phyloP scores from a whole-genome alignment of 2,888 invertebrate species.

The Elmis aenea region DNA sequence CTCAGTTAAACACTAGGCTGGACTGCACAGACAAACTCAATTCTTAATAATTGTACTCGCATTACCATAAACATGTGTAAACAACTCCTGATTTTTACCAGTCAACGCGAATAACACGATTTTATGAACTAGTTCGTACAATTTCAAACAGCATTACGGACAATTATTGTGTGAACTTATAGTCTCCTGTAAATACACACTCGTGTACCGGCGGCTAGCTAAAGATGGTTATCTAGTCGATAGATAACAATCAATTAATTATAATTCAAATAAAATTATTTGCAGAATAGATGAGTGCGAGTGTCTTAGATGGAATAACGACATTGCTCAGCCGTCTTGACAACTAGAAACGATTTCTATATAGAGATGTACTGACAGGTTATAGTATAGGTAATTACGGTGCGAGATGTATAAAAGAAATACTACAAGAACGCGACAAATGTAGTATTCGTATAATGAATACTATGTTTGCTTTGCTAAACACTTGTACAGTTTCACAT shows the following conservation, averaged over 20 bases:
- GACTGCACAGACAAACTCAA: background rate
- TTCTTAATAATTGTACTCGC: conserved; percentile 3
- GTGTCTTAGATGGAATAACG: conserved; percentile 1
- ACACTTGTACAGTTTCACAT: too few relatives aligned
- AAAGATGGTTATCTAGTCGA: conserved; percentile 2
- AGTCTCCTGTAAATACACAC: background rate
- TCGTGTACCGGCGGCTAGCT: background rate
- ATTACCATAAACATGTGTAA: conserved; percentile 9
- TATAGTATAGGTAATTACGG: conserved; percentile 3
- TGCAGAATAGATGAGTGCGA: background rate
- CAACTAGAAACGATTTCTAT: conserved; percentile 1
- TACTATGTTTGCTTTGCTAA: too few relatives aligned
- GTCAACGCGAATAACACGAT: background rate
- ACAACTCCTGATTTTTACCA: conserved; percentile 6
- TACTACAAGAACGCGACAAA: conserved; percentile 1
- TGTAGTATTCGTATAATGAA: too few relatives aligned
- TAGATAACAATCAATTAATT: conserved; percentile 7
- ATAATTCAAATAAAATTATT: conserved; percentile 5
- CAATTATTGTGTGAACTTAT: conserved; percentile 2
- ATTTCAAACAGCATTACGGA: conserved; percentile 3
- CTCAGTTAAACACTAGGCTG: too few relatives aligned
- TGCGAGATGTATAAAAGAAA: conserved; percentile 1
- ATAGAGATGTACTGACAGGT: background rate
- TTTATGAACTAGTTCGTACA: background rate
- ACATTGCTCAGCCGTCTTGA: background rate